A percentile compares a stretch with the other conserved stretches of the same genome.
phyloP scores from a whole-genome alignment of 2,797 vertebrate genomes.

The Gymnocypris eckloni region DNA sequence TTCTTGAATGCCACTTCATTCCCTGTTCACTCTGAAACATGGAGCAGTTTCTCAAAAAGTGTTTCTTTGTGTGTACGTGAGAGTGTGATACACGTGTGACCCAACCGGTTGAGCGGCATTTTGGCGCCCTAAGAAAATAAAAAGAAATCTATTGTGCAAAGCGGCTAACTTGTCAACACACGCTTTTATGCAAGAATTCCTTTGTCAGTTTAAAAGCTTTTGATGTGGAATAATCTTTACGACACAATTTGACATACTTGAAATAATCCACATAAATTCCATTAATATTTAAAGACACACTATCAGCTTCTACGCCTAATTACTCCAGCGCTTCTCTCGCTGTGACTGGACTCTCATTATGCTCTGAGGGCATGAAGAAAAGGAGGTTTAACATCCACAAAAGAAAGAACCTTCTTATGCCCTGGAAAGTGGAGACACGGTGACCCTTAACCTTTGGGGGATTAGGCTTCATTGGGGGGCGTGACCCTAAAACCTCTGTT shows the following conservation, averaged over 20 bases:
- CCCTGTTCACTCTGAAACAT: not conserved
- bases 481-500: slow-evolving; percentile 63
- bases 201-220: slow-evolving; percentile 3
- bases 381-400: slow-evolving; percentile 61
- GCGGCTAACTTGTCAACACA: slow-evolving; percentile 7
- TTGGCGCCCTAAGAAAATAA: not conserved
- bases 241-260: slow-evolving; percentile 4
- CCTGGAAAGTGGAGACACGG: slow-evolving; percentile 73
- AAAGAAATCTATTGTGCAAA: slow-evolving; percentile 16
- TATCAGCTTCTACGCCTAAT: slow-evolving; percentile 33
- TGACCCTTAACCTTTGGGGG: slow-evolving; percentile 71
- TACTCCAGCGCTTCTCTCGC: slow-evolving; percentile 34
- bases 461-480: slow-evolving; percentile 71
- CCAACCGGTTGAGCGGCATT: not conserved
- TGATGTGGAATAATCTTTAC: slow-evolving; percentile 4
- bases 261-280: slow-evolving; percentile 28
- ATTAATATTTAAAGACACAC: slow-evolving; percentile 32
- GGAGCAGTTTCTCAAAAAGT: not conserved
- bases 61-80: not conserved
- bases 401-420: slow-evolving; percentile 70
- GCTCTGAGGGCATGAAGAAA: slow-evolving; percentile 23
- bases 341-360: slow-evolving; percentile 42
- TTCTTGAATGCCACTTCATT: slow-evolving; percentile 11
- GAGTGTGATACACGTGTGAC: not conserved
- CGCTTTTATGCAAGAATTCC: not conserved